Evolutionary conservation across 2,797 vertebrate genomes (phyloP), one percentile per base, ranked within the genome.

Genomic region (Acipenser transmontanus): DNA sequence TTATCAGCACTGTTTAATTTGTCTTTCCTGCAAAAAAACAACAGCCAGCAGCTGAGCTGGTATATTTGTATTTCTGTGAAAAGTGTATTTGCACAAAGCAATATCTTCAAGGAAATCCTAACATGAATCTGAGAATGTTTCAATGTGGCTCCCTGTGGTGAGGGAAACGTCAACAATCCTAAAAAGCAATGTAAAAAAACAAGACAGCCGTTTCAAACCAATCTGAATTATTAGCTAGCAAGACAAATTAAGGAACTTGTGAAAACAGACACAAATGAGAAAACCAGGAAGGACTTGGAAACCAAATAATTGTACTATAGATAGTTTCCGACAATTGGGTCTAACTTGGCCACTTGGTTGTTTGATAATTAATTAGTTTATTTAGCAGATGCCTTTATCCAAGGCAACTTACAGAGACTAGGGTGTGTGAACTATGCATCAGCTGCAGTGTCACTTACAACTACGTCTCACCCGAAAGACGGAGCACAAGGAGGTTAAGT

Each of bases 271-370:
- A 6, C 48, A 74, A 72, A 87, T 82, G 82, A 81, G 80, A 76
- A 83, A 90, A 84, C 65, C 86, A 86, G 87, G 72, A 81, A 81
- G 80, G 78, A 67, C 69, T 13, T 82, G 85, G 82, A 81, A 20
- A 20, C 1, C 20, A 20, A 20, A 2, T 1, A 20, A 20, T 20
- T 20, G 20, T 2, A 20, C 20, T 20, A 20, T 1, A 20, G 20
- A 34, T 3, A 17, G 17, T 17, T 17, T 4, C 4, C 4, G 4
- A 34, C 34, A 34, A 34, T 34, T 34, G 34, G 20, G 34, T 34
- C 34, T 34, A 34, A 34, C 34, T 34, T 34, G 34, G 34, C 2
- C 34, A 34, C 34, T 4, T 34, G 34, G 4, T 34, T 34, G 34
- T 34, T 34, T 34, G 34, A 34, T 34, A 17, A 17, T 17, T 17